Base-by-base conservation (phyloP, 2,888 invertebrate species). In the Alcis repandata region DNA sequence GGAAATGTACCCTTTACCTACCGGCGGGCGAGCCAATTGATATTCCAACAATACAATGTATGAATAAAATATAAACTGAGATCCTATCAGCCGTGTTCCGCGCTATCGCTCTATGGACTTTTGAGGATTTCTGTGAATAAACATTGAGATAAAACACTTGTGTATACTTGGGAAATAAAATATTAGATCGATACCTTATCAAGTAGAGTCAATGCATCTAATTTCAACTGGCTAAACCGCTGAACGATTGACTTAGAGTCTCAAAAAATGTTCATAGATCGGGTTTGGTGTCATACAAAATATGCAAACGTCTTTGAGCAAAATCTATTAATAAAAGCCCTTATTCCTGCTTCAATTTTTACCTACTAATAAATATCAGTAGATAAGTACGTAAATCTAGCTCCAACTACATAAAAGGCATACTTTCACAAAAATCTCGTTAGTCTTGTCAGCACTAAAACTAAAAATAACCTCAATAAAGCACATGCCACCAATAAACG, bases 1-100 rank as follows among this genome's bases (percentile, higher is more conserved):
- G 93, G 91, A 92, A 92, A 90, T 90, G 91, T 93, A 93, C 92
- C 92, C 93, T 93, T 93, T 93, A 92, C 92, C 92, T 92, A 92
- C 92, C 91, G 91, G 85, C 92, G 91, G 91, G 92, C 88, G 91
- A 90, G 91, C 88, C 93, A 92, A 93, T 93, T 93, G 93, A 93
- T 93, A 93, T 93, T 93, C 93, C 84, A 92, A 93, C 93, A 93
- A 93, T 93, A 93, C 93, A 92, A 92, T 93, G 92, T 92, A 92
- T 93, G 92, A 93, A 93, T 93, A 93, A 93, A 93, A 92, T 93
- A 93, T 93, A 92, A 91, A 92, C 90, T 88, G 84, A 90, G 87
- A 88, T 92, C 86, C 89, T 91, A 92, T 91, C 91, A 90, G 85
- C 80, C 90, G 82, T 87, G 89, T 89, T 84, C 81, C 81, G 73